A percentile compares a stretch with the other conserved stretches of the same genome.
Evolutionary conservation across 2,113 vertebrate genomes (phyloP).

Genomic region (Rhipidura dahli): DNA sequence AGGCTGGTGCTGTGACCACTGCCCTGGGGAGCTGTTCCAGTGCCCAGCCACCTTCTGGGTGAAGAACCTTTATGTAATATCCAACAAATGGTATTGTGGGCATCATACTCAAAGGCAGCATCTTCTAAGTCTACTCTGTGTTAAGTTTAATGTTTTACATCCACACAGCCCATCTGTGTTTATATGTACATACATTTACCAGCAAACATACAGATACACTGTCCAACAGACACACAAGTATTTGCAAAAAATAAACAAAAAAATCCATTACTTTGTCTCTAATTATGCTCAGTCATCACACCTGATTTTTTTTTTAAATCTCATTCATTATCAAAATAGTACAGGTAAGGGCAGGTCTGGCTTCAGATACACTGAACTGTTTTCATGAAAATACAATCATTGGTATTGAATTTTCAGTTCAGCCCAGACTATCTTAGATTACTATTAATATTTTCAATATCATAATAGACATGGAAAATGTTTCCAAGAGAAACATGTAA

Average conservation of each 20-base stretch:
- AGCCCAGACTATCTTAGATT: neutral
- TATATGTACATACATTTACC: neutral
- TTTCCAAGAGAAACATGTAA: neutral
- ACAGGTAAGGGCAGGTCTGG: neutral
- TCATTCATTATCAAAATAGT: neutral
- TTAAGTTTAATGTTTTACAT: neutral
- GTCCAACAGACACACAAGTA: neutral
- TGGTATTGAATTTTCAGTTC: neutral
- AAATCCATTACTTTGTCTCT: neutral
- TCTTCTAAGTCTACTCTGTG: neutral
- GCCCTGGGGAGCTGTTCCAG: neutral
- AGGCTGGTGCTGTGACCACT: neutral
- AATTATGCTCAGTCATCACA: neutral
- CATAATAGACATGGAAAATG: neutral
- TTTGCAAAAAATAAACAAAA: neutral
- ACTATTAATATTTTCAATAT: neutral
- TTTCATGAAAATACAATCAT: neutral
- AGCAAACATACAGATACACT: rapidly evolving
- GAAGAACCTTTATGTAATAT: neutral
- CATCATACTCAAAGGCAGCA: neutral
- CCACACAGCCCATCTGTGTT: neutral
- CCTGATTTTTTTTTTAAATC: neutral
- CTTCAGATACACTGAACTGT: neutral
- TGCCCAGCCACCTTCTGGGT: rapidly evolving
- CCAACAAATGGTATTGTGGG: neutral